These are phyloP conservation scores for Pogona vitticeps DNA, from an alignment of 2,113 vertebrate genomes.

Conservation along the genomic window DNA sequence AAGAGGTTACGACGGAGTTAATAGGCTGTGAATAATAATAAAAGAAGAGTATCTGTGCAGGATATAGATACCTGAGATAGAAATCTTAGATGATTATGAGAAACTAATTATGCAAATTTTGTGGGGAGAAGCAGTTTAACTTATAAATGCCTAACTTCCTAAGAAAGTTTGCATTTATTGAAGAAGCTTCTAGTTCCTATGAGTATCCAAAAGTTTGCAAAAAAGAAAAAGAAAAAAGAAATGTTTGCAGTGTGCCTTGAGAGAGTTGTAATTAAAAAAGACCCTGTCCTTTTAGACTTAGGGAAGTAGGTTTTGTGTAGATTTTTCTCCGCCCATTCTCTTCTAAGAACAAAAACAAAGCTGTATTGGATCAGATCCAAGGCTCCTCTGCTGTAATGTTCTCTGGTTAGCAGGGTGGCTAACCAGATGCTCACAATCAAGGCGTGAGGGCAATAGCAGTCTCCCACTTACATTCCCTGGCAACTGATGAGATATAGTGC, in stretches of 20 bases:
- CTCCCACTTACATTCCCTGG: too few relatives aligned
- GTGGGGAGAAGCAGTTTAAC: not conserved
- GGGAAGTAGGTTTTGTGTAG: not conserved
- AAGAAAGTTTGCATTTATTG: not conserved
- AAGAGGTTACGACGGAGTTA: conserved; percentile 33
- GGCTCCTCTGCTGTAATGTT: not conserved
- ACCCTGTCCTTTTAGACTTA: not conserved
- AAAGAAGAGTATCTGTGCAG: not conserved
- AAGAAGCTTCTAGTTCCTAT: not conserved
- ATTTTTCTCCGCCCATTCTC: not conserved
- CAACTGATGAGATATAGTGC: not conserved
- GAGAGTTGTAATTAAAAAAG: not conserved
- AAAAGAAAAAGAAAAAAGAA: not conserved
- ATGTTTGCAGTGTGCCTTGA: not conserved
- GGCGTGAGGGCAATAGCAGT: not conserved
- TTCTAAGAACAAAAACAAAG: not conserved
- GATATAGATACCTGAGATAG: not conserved
- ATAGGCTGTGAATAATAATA: conserved; percentile 20
- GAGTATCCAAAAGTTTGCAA: too few relatives aligned
- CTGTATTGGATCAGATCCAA: not conserved
- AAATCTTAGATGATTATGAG: not conserved
- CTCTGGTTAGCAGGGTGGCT: not conserved
- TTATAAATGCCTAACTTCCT: not conserved
- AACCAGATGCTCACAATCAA: not conserved
- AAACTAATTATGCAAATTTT: not conserved